phyloP scores from a whole-genome alignment of 2,888 invertebrate genomes.

The Pycnomerus fuliginosus region DNA sequence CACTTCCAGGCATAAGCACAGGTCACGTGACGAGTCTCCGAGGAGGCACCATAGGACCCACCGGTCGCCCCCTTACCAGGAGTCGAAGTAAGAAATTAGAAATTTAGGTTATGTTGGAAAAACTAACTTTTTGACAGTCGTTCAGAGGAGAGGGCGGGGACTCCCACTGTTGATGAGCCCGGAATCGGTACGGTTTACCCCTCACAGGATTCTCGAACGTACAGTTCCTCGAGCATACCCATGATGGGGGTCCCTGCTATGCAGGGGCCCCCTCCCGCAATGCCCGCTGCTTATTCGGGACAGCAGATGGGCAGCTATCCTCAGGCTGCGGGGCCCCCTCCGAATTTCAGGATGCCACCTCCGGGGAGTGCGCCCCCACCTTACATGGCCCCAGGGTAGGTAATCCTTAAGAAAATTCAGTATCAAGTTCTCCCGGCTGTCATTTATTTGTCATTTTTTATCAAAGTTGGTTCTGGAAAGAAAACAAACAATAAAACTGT shows the following conservation, averaged over 20 bases:
- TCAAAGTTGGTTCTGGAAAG: too few relatives aligned
- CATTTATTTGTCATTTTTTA: too few relatives aligned
- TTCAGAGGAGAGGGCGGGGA: constrained; percentile 66
- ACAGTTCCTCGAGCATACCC: constrained; percentile 38
- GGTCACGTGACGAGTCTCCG: constrained; percentile 24
- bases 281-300: constrained; percentile 33
- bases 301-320: constrained; percentile 39
- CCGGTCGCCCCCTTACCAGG: constrained; percentile 26
- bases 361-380: constrained; percentile 45
- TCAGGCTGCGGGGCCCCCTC: constrained; percentile 45
- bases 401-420: not conserved
- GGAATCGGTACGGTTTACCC: constrained; percentile 27
- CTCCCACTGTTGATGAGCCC: constrained; percentile 70
- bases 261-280: constrained; percentile 35
- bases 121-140: constrained; percentile 5
- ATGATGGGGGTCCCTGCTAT: constrained; percentile 36
- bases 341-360: constrained; percentile 50
- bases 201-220: not conserved
- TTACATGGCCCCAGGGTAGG: constrained; percentile 47
- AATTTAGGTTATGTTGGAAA: not conserved
- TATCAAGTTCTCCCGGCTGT: not conserved
- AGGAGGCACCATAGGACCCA: constrained; percentile 43
- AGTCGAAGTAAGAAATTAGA: constrained; percentile 30
- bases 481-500: too few relatives aligned
- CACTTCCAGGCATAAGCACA: constrained; percentile 8